Evolutionary conservation across 2,797 vertebrate species (phyloP).

Genomic region (Muscicapa comitata): DNA sequence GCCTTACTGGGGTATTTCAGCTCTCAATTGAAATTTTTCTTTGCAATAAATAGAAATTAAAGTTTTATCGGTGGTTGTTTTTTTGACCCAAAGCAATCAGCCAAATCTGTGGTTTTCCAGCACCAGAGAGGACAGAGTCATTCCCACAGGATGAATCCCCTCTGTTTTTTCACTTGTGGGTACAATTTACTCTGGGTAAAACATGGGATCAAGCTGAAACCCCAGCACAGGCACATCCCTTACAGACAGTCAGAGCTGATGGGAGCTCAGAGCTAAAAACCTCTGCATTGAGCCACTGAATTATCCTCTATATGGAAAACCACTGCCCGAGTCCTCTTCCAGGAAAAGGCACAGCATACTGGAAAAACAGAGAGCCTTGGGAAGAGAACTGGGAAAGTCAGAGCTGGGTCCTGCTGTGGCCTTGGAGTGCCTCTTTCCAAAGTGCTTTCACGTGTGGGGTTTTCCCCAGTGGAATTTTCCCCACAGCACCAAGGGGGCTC

Average conservation of each 20-base stretch:
- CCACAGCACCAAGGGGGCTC: rapidly evolving
- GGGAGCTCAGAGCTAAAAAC: neutral
- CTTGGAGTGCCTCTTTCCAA: neutral
- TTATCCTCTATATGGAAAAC: neutral
- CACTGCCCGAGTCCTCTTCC: neutral
- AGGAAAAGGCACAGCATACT: neutral
- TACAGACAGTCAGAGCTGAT: neutral
- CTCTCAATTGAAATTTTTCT: rapidly evolving
- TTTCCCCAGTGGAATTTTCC: neutral
- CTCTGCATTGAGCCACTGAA: neutral
- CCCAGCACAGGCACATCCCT: neutral
- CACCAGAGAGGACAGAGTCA: neutral
- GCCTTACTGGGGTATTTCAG: neutral
- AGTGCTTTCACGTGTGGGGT: neutral
- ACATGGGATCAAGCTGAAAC: neutral
- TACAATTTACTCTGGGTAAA: neutral
- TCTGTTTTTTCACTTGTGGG: neutral
- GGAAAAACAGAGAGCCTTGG: neutral
- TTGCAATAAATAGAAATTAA: neutral
- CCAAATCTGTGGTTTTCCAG: neutral
- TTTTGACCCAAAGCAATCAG: neutral
- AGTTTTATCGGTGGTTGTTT: neutral
- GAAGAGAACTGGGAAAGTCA: neutral
- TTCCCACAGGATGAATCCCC: neutral
- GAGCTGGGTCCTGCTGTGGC: neutral